phyloP scores from a whole-genome alignment of 2,113 vertebrate species.

The Plecotus auritus region DNA sequence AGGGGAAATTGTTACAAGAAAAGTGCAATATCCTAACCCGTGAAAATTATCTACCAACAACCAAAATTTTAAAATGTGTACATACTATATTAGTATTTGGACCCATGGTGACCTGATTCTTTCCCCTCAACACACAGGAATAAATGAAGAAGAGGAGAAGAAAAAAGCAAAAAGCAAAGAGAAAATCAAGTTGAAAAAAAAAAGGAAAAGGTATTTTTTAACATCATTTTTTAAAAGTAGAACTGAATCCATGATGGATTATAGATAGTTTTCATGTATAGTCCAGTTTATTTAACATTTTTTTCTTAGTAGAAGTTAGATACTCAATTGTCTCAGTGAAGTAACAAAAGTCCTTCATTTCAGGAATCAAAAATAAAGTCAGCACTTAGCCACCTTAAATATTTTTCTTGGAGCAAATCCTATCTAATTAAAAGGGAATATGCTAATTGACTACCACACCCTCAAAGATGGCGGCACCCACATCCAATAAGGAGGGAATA shows the following conservation, averaged over 20 bases:
- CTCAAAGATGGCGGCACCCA: no score
- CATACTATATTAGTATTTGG: neutral
- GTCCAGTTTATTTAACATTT: neutral
- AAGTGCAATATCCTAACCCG: neutral
- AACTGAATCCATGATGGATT: neutral
- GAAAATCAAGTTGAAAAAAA: constrained; percentile 84
- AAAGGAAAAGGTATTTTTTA: constrained; percentile 85
- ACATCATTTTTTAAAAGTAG: neutral
- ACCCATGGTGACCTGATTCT: neutral
- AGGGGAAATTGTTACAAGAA: neutral
- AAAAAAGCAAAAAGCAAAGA: constrained; percentile 90
- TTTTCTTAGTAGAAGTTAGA: neutral
- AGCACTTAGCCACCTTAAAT: neutral
- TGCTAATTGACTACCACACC: no score
- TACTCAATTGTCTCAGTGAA: neutral
- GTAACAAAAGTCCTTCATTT: neutral
- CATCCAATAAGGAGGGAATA: no score
- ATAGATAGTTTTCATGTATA: neutral
- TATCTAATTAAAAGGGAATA: no score
- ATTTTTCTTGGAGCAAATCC: neutral
- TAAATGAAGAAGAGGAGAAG: constrained; percentile 85
- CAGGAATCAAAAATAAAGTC: neutral
- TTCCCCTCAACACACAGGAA: constrained; percentile 74
- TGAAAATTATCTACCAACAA: constrained; percentile 1
- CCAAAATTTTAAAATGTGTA: neutral